These are phyloP conservation scores for Drosophila bocqueti DNA, from an alignment of 1,140 invertebrate genomes.

Conservation along the genomic window DNA sequence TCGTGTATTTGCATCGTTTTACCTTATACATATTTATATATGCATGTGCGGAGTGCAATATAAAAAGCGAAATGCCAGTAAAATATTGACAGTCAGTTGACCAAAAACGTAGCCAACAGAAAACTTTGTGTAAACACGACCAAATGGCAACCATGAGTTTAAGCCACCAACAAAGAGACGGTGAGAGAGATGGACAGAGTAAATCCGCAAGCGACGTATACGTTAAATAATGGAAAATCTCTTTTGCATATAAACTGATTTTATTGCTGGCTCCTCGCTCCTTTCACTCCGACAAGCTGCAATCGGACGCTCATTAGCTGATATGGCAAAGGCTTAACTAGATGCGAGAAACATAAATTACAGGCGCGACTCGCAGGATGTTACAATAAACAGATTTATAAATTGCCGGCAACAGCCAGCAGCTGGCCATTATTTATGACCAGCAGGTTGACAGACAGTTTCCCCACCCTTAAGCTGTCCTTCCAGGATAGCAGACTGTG, in stretches of 20 bases:
- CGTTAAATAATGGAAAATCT: constrained; percentile 22
- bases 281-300: constrained; percentile 5
- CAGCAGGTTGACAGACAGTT: constrained; percentile 48
- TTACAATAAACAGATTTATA: constrained; percentile 54
- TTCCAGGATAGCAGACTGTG: background rate
- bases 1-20: background rate
- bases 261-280: background rate
- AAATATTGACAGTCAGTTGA: constrained; percentile 64
- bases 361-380: constrained; percentile 26
- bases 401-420: constrained; percentile 33
- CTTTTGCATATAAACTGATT: constrained; percentile 6
- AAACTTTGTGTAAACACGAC: constrained; percentile 50
- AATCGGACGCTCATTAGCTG: constrained; percentile 52
- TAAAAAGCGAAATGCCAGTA: constrained; percentile 51
- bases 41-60: constrained; percentile 11
- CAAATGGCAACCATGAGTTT: background rate
- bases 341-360: constrained; percentile 51
- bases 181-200: background rate
- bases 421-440: constrained; percentile 51
- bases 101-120: constrained; percentile 31
- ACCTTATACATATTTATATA: constrained; percentile 5
- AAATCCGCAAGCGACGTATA: constrained; percentile 35
- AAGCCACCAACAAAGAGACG: background rate
- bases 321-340: constrained; percentile 29
- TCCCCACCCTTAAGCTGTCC: background rate